Conservation (phyloP, 2,797 vertebrate species). For the Anabacerthia variegaticeps region DNA sequence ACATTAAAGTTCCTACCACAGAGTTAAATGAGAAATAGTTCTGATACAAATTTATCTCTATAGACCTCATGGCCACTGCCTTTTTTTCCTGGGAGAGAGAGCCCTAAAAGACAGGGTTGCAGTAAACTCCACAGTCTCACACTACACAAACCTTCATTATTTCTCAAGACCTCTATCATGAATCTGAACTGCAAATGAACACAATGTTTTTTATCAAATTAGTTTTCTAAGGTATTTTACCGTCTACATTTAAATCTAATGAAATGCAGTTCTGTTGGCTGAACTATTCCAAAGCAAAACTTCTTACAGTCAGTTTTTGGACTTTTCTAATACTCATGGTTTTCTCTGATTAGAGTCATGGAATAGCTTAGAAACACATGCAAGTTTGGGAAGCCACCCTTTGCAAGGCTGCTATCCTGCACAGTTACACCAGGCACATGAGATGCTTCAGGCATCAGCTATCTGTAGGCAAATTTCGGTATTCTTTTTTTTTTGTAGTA, state of each 20-base stretch:
- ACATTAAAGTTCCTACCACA: background rate
- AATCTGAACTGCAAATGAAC: background rate
- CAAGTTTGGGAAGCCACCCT: background rate
- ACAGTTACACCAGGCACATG: rapidly evolving
- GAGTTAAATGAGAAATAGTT: background rate
- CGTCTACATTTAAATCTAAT: background rate
- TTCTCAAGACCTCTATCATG: background rate
- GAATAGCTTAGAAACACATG: background rate
- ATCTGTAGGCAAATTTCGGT: background rate
- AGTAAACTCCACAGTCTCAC: background rate
- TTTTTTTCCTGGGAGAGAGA: background rate
- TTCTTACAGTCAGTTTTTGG: background rate
- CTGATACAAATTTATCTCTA: background rate
- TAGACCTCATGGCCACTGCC: background rate
- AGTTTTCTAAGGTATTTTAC: background rate
- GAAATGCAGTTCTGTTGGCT: background rate
- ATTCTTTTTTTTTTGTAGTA: background rate
- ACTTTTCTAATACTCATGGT: background rate
- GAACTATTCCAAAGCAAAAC: background rate
- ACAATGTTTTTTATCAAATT: background rate
- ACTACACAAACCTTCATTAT: background rate
- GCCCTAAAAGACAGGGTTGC: background rate
- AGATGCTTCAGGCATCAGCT: background rate
- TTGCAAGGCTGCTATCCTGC: background rate
- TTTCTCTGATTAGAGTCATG: background rate